Evolutionary conservation across 1,140 invertebrate genomes (phyloP), one percentile per base, ranked within the genome.

Genomic region (Bactericera cockerelli): DNA sequence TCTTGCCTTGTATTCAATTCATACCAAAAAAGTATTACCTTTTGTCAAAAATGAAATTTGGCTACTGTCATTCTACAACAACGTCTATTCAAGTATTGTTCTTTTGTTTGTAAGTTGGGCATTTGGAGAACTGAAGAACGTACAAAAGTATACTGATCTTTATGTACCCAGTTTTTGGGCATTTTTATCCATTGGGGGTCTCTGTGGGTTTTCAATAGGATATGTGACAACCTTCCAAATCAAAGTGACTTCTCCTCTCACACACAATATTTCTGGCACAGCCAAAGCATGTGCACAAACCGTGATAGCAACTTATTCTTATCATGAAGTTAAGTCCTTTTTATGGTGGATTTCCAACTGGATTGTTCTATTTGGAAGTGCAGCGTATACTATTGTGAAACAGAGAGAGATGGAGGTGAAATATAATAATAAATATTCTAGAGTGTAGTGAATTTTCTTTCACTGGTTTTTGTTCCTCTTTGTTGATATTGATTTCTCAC

Each of bases 211-310:
- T 75, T 83, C 89, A 16, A 98, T 99, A 68, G 94, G 94, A 60
- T 98, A 90, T 74, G 86, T 97, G 8, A 96, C 95, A 16, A 89
- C 88, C 6, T 75, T 98, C 62, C 95, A 99, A 79, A 98, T 99
- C 64, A 89, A 99, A 79, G 87, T 93, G 2, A 99, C 97, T 19
- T 98, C 95, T 36, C 93, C 97, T 1, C 74, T 99, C 54, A 99
- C 97, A 0, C 96, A 99, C 70, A 99, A 98, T 70, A 95, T 99
- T 62, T 97, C 93, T 38, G 97, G 97, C 26, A 99, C 97, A 16
- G 95, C 96, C 0, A 99, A 99, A 75, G 94, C 97, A 0, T 98
- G 94, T 71, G 88, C 85, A 0, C 97, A 99, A 76, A 99, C 96
- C 14, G 81, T 99, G 3, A 76, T 99, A 55, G 97, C 94, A 2